Evolutionary conservation across 2,797 vertebrate genomes (phyloP).

Genomic region (Bradypodion ventrale): DNA sequence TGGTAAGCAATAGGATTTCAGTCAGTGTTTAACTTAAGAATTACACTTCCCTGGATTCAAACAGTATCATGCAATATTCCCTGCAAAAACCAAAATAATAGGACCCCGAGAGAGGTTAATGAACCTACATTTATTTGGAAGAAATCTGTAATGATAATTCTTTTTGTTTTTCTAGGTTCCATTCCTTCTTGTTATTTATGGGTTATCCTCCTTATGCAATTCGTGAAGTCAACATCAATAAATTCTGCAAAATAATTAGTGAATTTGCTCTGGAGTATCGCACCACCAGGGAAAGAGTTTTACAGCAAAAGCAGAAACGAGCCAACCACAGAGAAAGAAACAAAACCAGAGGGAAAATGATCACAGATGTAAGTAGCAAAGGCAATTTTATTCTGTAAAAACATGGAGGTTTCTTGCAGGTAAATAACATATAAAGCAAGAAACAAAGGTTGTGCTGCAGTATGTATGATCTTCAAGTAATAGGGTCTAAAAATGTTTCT

Average conservation of each 20-base stretch:
- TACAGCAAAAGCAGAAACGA: conserved; percentile 96
- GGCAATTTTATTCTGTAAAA: conserved; percentile 2
- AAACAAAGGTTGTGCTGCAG: background rate
- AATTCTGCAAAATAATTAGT: conserved; percentile 94
- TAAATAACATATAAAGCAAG: background rate
- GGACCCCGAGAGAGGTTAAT: background rate
- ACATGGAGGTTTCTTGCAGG: conserved; percentile 3
- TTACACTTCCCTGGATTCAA: background rate
- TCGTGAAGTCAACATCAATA: conserved; percentile 93
- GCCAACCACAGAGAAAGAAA: conserved; percentile 97
- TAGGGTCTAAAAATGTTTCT: background rate
- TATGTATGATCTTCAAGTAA: background rate
- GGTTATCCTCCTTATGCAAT: conserved; percentile 90
- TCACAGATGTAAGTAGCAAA: conserved; percentile 92
- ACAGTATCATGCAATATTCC: background rate
- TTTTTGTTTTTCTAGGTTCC: conserved; percentile 83
- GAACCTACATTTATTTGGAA: background rate
- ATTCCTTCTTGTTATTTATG: conserved; percentile 94
- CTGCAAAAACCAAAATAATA: background rate
- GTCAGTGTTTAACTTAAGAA: background rate
- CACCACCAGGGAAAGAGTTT: conserved; percentile 92
- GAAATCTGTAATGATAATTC: background rate
- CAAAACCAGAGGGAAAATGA: conserved; percentile 99
- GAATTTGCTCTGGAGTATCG: conserved; percentile 98
- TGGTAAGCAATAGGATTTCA: background rate